Evolutionary conservation across 2,113 vertebrate genomes (phyloP), one percentile per base, ranked within the genome.

Genomic region (Channa argus): DNA sequence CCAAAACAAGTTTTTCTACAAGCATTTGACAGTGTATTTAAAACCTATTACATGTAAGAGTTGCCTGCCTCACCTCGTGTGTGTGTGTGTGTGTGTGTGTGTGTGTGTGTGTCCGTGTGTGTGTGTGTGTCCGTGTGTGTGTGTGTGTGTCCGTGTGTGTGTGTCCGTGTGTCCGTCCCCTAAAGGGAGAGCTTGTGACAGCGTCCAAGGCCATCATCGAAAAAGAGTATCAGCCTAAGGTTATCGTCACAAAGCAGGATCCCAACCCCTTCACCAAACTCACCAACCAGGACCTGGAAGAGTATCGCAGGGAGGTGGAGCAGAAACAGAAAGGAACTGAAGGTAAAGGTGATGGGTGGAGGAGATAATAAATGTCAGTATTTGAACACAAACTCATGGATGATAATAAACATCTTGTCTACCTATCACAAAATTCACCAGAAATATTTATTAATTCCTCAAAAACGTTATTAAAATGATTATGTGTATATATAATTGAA

Each of bases 201-300:
- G 98, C 98, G 0, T 99, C 98, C 12, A 99, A 99, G 91, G 97
- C 98, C 80, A 99, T 99, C 80, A 99, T 99, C 6, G 98, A 99
- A 85, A 99, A 99, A 71, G 98, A 99, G 55, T 99, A 98, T 84
- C 98, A 99, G 86, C 97, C 97, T 5, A 93, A 93, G 9, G 96
- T 97, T n/a, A 95, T 99, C 0, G 92, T 99, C 87, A 97, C 95
- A 94, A 98, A 97, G 79, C 91, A 97, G 0, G 98, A 97, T 73
- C 98, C 98, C 67, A 99, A 99, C 88, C 98, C 98, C 36, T 99
- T 99, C 95, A 98, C 94, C 83, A 96, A 97, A 51, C 94, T 97
- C 80, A 98, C 96, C 0, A 97, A 99, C 85, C 95, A 93, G 59
- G 98, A 98, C 73, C 93, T 99, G 91, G 98, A 99, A 15, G 97